phyloP scores from a whole-genome alignment of 2,797 vertebrate genomes.

The Phataginus tetradactyla region DNA sequence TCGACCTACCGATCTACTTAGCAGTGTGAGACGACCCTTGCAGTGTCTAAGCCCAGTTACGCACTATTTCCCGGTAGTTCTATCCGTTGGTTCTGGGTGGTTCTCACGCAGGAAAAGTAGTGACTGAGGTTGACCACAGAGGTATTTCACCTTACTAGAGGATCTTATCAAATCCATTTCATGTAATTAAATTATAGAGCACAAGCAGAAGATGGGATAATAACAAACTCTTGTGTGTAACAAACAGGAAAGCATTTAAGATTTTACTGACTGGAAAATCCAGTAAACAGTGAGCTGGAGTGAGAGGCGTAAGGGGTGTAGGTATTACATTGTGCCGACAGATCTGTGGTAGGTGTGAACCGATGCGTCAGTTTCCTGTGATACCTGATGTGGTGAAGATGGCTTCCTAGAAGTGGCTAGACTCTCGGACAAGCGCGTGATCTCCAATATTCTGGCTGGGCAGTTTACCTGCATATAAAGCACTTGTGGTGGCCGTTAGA shows the following conservation, averaged over 20 bases:
- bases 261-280: neutral
- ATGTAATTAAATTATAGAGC: neutral
- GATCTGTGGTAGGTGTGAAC: neutral
- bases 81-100: neutral
- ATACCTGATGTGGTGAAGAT: neutral
- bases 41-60: conserved; percentile 19
- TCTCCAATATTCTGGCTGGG: neutral
- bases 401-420: neutral
- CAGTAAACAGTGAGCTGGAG: neutral
- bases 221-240: neutral
- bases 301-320: neutral
- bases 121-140: neutral
- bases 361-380: neutral
- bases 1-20: conserved; percentile 28
- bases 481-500: neutral
- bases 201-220: neutral
- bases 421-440: neutral
- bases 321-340: fast-evolving
- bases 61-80: neutral
- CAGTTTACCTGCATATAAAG: too few species aligned
- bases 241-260: neutral
- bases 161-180: neutral
- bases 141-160: neutral
- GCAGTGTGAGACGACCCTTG: neutral
- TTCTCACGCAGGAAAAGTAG: neutral